Conservation (phyloP, 1,140 invertebrate species). For the Drosophila kohkoa region DNA sequence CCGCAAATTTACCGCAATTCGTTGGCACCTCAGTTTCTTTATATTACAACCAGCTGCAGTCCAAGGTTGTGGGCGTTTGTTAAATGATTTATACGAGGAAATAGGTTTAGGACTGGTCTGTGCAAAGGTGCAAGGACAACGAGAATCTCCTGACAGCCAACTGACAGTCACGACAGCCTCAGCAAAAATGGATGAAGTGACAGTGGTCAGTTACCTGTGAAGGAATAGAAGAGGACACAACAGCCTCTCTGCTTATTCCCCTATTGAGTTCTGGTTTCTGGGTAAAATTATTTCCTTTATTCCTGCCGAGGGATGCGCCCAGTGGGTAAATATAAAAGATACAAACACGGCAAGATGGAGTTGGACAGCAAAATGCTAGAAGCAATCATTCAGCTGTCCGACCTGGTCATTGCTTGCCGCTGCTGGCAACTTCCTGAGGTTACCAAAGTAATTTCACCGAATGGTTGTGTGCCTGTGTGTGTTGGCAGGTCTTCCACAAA, state of each 20-base stretch:
- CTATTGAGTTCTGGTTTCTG: conserved; percentile 27
- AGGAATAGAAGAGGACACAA: background rate
- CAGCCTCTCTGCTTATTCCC: conserved; percentile 15
- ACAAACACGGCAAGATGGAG: background rate
- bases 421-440: conserved; percentile 7
- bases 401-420: conserved; percentile 1
- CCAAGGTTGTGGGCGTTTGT: background rate
- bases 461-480: background rate
- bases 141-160: background rate
- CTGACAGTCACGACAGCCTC: conserved; percentile 4
- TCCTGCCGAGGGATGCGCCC: conserved; percentile 11
- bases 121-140: background rate
- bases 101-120: background rate
- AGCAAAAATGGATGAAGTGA: conserved; percentile 19
- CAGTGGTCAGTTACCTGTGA: conserved; percentile 19
- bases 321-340: conserved; percentile 13
- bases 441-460: conserved; percentile 22
- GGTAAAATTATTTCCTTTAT: conserved; percentile 19
- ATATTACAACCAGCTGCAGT: background rate
- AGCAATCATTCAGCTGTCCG: conserved; percentile 23
- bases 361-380: background rate
- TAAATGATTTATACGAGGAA: conserved; percentile 15
- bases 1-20: conserved; percentile 15
- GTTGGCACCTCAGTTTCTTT: background rate
- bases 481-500: conserved; percentile 2